These are phyloP conservation scores for Atta texana DNA, from an alignment of 1,140 invertebrate genomes.

Conservation along the genomic window DNA sequence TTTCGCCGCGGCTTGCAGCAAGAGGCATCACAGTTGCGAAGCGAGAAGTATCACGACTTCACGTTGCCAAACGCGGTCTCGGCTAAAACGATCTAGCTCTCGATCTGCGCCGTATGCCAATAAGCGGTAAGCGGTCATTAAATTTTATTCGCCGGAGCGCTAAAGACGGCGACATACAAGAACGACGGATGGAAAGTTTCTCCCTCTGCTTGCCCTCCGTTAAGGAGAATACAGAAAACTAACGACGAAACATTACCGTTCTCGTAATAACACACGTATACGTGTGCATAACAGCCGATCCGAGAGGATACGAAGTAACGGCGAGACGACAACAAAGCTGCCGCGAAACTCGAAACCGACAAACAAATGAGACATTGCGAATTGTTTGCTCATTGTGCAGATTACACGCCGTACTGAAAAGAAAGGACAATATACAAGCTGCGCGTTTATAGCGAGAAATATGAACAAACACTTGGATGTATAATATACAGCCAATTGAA, in stretches of 20 bases:
- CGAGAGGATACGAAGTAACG: constrained; percentile 3
- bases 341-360: constrained; percentile 29
- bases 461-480: not conserved
- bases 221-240: constrained; percentile 8
- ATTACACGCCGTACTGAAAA: constrained; percentile 4
- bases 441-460: constrained; percentile 5
- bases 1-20: constrained; percentile 41
- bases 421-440: not conserved
- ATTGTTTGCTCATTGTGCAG: constrained; percentile 36
- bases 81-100: constrained; percentile 24
- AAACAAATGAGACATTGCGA: constrained; percentile 44
- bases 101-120: constrained; percentile 31
- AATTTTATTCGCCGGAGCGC: not conserved
- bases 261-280: constrained; percentile 17
- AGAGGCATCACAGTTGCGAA: constrained; percentile 53
- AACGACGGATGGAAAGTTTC: constrained; percentile 29
- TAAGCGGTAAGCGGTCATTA: constrained; percentile 36
- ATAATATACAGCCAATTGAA: not conserved
- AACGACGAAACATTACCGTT: not conserved
- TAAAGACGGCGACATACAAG: constrained; percentile 14
- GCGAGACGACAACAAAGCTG: constrained; percentile 18
- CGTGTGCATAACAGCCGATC: not conserved
- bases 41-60: constrained; percentile 52
- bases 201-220: not conserved
- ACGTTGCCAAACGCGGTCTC: constrained; percentile 41